Conservation (phyloP, 2,797 vertebrate genomes). For the Gouania willdenowi region DNA sequence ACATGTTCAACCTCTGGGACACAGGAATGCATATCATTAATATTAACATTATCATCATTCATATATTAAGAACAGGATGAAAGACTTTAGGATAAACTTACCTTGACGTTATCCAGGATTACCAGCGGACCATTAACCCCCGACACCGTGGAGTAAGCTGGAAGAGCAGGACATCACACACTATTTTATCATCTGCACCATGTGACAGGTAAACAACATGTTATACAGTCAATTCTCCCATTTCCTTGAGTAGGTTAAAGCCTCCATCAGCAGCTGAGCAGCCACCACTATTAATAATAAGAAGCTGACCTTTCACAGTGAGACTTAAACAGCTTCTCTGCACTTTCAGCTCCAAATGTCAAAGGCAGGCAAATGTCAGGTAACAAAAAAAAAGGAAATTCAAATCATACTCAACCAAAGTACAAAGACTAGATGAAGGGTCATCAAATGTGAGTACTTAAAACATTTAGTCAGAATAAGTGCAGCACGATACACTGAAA, state of each 20-base stretch:
- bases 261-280: conserved; percentile 28
- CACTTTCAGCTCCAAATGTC: conserved; percentile 63
- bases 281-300: conserved; percentile 41
- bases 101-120: conserved; percentile 83
- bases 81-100: too few species aligned
- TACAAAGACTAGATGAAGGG: conserved; percentile 12
- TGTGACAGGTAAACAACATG: conserved; percentile 1
- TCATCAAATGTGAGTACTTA: conserved; percentile 17
- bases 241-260: conserved; percentile 28
- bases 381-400: conserved; percentile 47
- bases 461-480: conserved; percentile 1
- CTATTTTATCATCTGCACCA: conserved; percentile 8
- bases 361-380: conserved; percentile 55
- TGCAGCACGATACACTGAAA: not conserved
- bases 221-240: not conserved
- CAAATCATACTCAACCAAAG: conserved; percentile 11
- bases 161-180: conserved; percentile 24
- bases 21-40: too few species aligned
- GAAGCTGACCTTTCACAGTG: conserved; percentile 58
- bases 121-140: conserved; percentile 83
- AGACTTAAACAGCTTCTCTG: conserved; percentile 51
- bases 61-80: too few species aligned
- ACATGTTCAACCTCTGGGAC: not conserved
- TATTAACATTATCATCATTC: too few species aligned
- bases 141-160: conserved; percentile 82